Conservation (phyloP, 2,797 vertebrate genomes). For the Hirundo rustica region DNA sequence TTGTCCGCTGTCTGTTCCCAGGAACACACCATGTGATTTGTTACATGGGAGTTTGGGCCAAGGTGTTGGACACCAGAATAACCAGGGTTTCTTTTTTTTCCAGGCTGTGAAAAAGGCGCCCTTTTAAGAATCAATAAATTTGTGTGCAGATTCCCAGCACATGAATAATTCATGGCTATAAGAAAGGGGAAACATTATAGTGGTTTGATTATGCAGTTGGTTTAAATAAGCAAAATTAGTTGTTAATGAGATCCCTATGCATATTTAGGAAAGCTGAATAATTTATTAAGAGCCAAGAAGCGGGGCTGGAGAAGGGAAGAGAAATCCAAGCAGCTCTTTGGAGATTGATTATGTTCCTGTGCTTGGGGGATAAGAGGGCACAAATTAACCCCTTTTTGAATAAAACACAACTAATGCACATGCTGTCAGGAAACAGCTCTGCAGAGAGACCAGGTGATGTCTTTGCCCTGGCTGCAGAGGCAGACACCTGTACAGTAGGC, state of each 20-base stretch:
- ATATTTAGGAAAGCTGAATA: constrained; percentile 71
- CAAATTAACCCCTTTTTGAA: constrained; percentile 33
- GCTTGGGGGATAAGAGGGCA: neutral
- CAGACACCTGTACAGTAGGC: neutral
- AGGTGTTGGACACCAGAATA: neutral
- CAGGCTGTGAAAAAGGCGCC: neutral
- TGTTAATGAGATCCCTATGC: constrained; percentile 71
- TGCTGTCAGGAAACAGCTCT: neutral
- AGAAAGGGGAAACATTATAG: constrained; percentile 51
- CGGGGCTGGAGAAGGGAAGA: constrained; percentile 12
- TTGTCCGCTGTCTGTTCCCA: neutral
- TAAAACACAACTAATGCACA: neutral
- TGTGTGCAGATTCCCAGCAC: constrained; percentile 43
- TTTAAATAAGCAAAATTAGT: constrained; percentile 73
- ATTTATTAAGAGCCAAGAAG: constrained; percentile 62
- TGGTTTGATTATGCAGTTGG: constrained; percentile 68
- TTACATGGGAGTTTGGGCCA: neutral
- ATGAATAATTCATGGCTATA: constrained; percentile 59
- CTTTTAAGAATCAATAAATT: constrained; percentile 57
- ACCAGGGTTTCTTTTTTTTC: neutral
- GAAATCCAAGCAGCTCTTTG: constrained; percentile 11
- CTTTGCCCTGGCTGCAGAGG: neutral
- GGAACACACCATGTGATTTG: neutral
- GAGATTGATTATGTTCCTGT: constrained; percentile 32
- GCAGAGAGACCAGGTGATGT: neutral